These are phyloP conservation scores for Hololepta plana DNA, from an alignment of 2,888 invertebrate species.

Conservation along the genomic window DNA sequence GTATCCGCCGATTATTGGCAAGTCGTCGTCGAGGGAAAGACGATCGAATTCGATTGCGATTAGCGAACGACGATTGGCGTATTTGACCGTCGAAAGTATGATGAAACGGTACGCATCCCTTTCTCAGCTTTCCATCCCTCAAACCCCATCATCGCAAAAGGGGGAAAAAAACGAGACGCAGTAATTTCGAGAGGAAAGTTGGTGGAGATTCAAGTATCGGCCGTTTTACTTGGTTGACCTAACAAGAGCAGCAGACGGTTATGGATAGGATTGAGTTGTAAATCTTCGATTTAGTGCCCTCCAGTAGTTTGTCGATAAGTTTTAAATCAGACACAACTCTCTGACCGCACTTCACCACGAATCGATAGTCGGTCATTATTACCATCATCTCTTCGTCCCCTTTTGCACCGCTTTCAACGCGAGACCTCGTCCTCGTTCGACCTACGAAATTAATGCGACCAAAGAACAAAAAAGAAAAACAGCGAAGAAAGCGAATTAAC, in stretches of 20 bases:
- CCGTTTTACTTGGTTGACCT: constrained; percentile 9
- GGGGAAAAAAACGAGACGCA: constrained; percentile 1
- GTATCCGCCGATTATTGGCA: constrained; percentile 18
- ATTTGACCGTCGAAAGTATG: constrained; percentile 12
- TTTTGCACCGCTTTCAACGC: too few relatives aligned
- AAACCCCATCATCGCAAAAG: too few relatives aligned
- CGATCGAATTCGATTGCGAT: constrained; percentile 6
- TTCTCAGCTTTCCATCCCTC: too few relatives aligned
- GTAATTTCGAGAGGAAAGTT: constrained; percentile 2
- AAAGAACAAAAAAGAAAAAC: too few relatives aligned
- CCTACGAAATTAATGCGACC: too few relatives aligned
- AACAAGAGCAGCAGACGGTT: constrained; percentile 10
- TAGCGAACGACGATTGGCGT: constrained; percentile 19
- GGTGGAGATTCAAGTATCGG: constrained; percentile 2
- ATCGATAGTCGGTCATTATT: too few relatives aligned
- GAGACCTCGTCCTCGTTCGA: too few relatives aligned
- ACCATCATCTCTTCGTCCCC: too few relatives aligned
- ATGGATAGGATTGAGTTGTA: constrained; percentile 10
- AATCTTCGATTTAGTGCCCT: too few relatives aligned
- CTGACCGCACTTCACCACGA: constrained; percentile 7
- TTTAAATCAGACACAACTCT: constrained; percentile 9
- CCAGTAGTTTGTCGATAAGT: constrained; percentile 9
- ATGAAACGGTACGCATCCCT: too few relatives aligned
- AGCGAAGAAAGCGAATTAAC: too few relatives aligned
- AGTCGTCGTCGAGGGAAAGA: constrained; percentile 13